Base-by-base conservation (phyloP, 1,140 invertebrate genomes). In the Platyscapa corneri region DNA sequence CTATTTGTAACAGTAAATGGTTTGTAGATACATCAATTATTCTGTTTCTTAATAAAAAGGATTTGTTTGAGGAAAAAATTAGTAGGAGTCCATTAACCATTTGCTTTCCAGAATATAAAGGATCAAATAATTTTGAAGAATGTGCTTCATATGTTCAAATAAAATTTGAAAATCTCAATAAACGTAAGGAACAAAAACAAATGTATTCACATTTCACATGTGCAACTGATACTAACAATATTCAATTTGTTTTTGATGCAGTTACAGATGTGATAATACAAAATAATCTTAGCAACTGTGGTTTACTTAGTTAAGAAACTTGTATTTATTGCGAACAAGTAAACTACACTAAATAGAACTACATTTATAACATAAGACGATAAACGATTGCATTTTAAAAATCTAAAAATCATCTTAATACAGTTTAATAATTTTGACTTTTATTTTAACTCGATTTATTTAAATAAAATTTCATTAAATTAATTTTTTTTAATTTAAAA, bases 1-100 rank as follows among this genome's bases (percentile, higher is more conserved):
- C 97, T 7, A 99, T 99, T 90, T 99, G 98, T 93, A 99, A 99
- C 94, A 99, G 98, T 92, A 99, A 99, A 94, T 99, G 98, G 98
- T 99, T 99, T 92, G 97, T 98, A 77, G 98, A 99, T 89, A 99
- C 98, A 18, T 99, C 98, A 27, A 99, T 99, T 87, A 99, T 99
- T 90, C 94, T 99, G 72, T 99, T 99, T 93, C 94, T 99, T 42
- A 99, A 99, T 93, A 99, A 99, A 90, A 99, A 99, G 92, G 98
- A 99, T 95, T 94, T 99, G 79, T 99, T 99, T 92, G 97, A 98
- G 90, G 97, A 98, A 88, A 98, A 98, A 94, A 98, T 98, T 88
- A 95, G 94, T 84, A 96, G 97, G 93, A 98, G 97, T 88, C 97
- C 98, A 23, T 93, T 99, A 65, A 98, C 97, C 83, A 97, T 99